Percentiles rank a stretch among this genome's conserved stretches.
phyloP scores from a whole-genome alignment of 2,797 vertebrate species.

The Pseudotriccus pelzelni region DNA sequence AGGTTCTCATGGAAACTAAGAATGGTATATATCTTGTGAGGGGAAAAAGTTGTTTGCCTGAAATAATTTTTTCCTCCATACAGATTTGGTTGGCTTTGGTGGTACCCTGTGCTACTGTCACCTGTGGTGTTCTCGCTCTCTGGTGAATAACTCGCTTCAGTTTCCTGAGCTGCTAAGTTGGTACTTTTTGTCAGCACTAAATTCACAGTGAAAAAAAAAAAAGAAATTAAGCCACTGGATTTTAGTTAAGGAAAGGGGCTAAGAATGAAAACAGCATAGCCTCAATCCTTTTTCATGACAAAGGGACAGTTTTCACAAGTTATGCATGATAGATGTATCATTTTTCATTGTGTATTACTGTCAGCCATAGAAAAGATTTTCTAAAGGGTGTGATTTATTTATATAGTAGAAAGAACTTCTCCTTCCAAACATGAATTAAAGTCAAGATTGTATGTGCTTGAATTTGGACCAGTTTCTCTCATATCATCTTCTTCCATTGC shows the following conservation, averaged over 20 bases:
- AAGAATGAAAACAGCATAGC: neutral
- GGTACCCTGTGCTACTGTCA: neutral
- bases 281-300: neutral
- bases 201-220: neutral
- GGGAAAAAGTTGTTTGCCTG: neutral
- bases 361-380: neutral
- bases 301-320: conserved; percentile 2
- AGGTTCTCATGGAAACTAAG: neutral
- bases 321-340: neutral
- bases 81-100: neutral
- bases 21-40: neutral
- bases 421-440: neutral
- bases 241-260: neutral
- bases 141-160: neutral
- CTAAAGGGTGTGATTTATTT: conserved; percentile 19
- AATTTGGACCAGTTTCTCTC: conserved; percentile 6
- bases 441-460: neutral
- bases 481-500: conserved; percentile 17
- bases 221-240: neutral
- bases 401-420: neutral
- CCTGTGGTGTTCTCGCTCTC: neutral
- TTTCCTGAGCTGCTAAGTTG: neutral
- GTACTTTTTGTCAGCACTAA: neutral
- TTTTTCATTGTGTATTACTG: neutral
- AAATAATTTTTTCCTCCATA: neutral